Evolutionary conservation across 2,113 vertebrate genomes (phyloP), one percentile per base, ranked within the genome.

Genomic region (Tapirus terrestris): DNA sequence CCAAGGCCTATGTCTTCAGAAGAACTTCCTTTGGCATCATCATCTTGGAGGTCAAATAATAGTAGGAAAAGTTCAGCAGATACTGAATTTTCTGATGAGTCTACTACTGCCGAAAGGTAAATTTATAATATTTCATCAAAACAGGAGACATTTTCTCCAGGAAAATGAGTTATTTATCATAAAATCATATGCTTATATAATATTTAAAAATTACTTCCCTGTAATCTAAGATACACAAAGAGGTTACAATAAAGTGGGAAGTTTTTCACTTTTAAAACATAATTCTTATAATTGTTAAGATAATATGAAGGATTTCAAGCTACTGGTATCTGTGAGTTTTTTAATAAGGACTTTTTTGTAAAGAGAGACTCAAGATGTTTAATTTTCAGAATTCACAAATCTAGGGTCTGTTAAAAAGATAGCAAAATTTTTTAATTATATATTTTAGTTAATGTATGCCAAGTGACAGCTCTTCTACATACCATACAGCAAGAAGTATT

Each of bases 1-100:
- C 99, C 99, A 93, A 99, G 99, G 82, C 99, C 99, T 70, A 98
- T 99, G 98, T 97, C 98, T 93, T 98, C 98, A 63, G 99, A 99
- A 95, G 99, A 99, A 43, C 97, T 97, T 81, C 97, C 97, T n/a
- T 97, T 98, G 68, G 65, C 97, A 20, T 98, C 97, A 20, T 98
- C 98, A 20, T 93, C 98, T 1, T 99, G 99, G 99, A 99, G 94
- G 60, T 98, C 92, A 97, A 96, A 95, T 73, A 99, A 98, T 96
- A 99, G 93, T 18, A 98, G 98, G 51, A 99, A 98, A 97, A 99
- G 93, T 96, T 97, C 97, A 51, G 93, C 97, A 96, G 99, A 99
- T 96, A 80, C 96, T 29, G 98, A 99, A 45, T 98, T 98, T 76
- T 92, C 97, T 23, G 98, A 99, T 58, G 98, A 99, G 45, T 88